Evolutionary conservation across 1,140 invertebrate species (phyloP), one percentile per base, ranked within the genome.

Genomic region (Magallana gigas): DNA sequence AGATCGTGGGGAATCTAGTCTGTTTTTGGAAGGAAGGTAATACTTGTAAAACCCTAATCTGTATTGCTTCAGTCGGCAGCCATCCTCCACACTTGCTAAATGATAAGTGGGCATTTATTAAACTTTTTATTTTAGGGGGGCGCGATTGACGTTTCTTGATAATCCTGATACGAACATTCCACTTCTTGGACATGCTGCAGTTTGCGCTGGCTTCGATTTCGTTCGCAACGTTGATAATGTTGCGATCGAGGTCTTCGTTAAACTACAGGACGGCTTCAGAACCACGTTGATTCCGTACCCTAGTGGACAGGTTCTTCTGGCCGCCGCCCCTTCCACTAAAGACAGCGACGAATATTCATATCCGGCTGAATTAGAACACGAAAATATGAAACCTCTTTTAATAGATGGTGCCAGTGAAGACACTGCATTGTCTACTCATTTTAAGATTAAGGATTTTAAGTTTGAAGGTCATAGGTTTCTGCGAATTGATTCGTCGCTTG

Each of bases 131-230:
- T 76, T 76, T 12, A 76, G 68, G 23, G 68, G 68, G 14, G 68
- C 68, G 5, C 18, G 68, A 48, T 23, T 76, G 3, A 36, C 68
- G 2, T 18, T 76, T 8, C 8, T 8, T 29, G 68, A 76, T 8
- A 36, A 76, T 11, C 68, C 68, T 9, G 8, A 36, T 3, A 12
- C 36, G 9, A 76, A 8, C 12, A 76, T 76, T 76, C 68, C 68
- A 8, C 23, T 76, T 76, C 68, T 76, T 76, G 68, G 68, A 11
- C 68, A 36, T 76, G 68, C 68, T 14, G 86, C 90, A 8, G 83
- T 89, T 11, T 89, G 88, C 16, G 85, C 88, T 11, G 88, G 90
- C 4, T 89, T 90, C 86, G 88, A 90, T 85, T 90, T 81, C 57
- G 83, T 90, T 18, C 18, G 57, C 11, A 56, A 68, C 59, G 14